Evolutionary conservation across 2,113 vertebrate genomes (phyloP).

Genomic region (Serranochromis macrocephalus): DNA sequence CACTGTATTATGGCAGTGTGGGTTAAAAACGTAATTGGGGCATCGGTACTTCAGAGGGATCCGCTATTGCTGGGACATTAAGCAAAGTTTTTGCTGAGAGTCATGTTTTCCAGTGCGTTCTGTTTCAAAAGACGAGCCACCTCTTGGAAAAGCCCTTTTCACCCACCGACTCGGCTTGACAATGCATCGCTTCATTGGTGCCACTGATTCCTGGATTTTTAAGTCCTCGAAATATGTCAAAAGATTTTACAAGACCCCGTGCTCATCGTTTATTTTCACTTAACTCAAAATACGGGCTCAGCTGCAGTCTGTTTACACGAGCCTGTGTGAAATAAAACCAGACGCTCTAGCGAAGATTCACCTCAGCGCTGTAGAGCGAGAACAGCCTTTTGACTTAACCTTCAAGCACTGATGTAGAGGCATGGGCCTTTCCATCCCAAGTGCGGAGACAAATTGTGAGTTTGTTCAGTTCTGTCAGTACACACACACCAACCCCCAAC

Average conservation of each 20-base stretch:
- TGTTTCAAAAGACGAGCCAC: background rate
- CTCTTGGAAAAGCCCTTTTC: background rate
- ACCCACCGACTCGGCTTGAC: background rate
- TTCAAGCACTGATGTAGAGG: background rate
- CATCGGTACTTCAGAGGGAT: background rate
- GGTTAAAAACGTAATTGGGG: background rate
- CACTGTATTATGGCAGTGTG: background rate
- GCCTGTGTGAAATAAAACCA: background rate
- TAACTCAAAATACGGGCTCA: background rate
- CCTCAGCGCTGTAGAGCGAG: background rate
- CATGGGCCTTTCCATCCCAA: background rate
- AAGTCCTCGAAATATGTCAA: background rate
- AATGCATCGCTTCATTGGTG: background rate
- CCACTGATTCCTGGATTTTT: background rate
- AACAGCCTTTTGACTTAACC: slow-evolving; percentile 22
- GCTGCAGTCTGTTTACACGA: background rate
- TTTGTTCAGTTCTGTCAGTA: slow-evolving; percentile 39
- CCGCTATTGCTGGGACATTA: background rate
- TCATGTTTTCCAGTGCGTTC: background rate
- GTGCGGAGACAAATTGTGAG: slow-evolving; percentile 51
- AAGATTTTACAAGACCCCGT: background rate
- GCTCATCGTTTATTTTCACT: background rate
- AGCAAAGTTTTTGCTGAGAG: background rate
- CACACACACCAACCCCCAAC: slow-evolving; percentile 5
- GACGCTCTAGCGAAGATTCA: background rate